phyloP scores from a whole-genome alignment of 2,888 invertebrate species.

The Nipponacmea schrenckii region DNA sequence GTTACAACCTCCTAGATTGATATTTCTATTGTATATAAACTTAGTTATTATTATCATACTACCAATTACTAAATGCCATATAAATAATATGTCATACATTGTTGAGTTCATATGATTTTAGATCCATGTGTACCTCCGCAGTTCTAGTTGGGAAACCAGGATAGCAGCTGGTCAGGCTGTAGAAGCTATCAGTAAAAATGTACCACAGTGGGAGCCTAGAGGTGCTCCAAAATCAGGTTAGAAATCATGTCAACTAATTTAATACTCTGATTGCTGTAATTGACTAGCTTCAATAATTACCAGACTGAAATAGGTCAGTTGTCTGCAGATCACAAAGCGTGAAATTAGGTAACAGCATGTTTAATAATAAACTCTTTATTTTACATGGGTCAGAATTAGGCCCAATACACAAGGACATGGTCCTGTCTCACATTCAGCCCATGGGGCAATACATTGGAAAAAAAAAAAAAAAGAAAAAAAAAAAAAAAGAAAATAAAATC shows the following conservation, averaged over 20 bases:
- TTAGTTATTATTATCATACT: slow-evolving; percentile 2
- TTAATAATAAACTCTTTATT: too few species aligned
- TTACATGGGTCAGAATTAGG: too few species aligned
- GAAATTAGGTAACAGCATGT: too few species aligned
- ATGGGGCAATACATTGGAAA: too few species aligned
- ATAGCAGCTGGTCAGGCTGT: slow-evolving; percentile 94
- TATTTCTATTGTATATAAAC: not conserved
- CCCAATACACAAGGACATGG: too few species aligned
- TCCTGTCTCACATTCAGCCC: too few species aligned
- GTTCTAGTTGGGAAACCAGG: slow-evolving; percentile 90
- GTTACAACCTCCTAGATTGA: not conserved
- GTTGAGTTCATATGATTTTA: slow-evolving; percentile 73
- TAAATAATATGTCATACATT: too few species aligned
- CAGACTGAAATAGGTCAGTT: too few species aligned
- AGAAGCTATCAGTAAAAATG: slow-evolving; percentile 89
- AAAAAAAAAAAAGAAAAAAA: too few species aligned
- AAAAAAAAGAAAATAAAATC: too few species aligned
- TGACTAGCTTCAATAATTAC: not conserved
- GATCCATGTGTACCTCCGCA: slow-evolving; percentile 80
- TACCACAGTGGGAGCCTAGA: slow-evolving; percentile 86
- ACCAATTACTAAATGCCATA: too few species aligned
- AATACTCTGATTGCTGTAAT: not conserved
- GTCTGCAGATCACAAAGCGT: too few species aligned
- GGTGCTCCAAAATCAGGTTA: slow-evolving; percentile 69
- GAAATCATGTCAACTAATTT: not conserved